Base-by-base conservation (phyloP, 2,797 vertebrate species). In the Sebastes paucispinis region DNA sequence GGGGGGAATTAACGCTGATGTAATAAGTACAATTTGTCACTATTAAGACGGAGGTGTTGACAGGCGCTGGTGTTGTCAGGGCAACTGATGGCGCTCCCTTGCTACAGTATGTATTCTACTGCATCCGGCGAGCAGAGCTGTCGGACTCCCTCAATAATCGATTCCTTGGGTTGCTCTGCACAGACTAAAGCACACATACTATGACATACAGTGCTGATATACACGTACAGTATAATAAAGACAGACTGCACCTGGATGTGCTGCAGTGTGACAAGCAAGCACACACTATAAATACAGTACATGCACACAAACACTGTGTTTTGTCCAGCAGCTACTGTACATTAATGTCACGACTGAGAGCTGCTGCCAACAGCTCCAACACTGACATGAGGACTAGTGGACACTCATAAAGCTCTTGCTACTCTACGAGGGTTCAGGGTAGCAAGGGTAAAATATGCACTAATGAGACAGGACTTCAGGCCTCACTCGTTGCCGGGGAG, bases 11-110 rank as follows among this genome's bases (percentile, higher is more conserved):
- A 98, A 96, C 95, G 94, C 96, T 97, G 96, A 97, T 97, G 96
- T 97, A 97, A 96, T 97, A 98, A 97, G 97, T 94, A 95, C 96
- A 96, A 96, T 98, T 97, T 97, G 96, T 98, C 97, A 97, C 96
- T 91, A 95, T 97, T 96, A 97, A 92, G 94, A 95, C 86, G 89
- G 95, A 97, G 95, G 96, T 96, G 96, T 96, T 97, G 97, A 97
- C 96, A 97, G 96, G 75, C 91, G 79, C 94, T 87, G 90, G 83
- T 54, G 95, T 97, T 96, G 95, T 96, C 82, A 80, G 94, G 95
- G 95, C 92, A 97, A 97, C 93, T 91, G 90, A 92, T 93, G 91
- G 89, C 81, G 87, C 92, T 90, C 91, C 92, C 91, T 78, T 73
- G 85, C 84, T 88, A 91, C 89, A 91, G 85, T 90, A 89, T 81